phyloP scores from a whole-genome alignment of 2,888 invertebrate genomes.

The Luffia ferchaultella region DNA sequence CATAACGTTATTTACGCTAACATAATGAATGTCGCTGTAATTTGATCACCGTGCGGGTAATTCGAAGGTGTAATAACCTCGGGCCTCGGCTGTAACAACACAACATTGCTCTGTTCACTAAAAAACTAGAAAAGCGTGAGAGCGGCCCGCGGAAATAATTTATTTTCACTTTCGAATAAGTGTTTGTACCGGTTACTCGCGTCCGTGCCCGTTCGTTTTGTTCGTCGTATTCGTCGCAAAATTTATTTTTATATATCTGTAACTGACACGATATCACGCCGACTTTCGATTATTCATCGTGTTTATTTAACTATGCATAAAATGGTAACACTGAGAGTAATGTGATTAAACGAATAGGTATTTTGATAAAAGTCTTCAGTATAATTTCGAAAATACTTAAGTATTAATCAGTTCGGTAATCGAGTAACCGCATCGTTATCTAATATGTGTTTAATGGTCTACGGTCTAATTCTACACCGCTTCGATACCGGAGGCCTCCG shows the following conservation, averaged over 20 bases:
- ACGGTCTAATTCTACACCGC: neutral
- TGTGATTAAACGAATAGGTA: too few relatives aligned
- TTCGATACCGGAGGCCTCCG: constrained; percentile 30
- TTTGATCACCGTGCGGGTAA: constrained; percentile 22
- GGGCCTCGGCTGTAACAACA: neutral
- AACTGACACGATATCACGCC: neutral
- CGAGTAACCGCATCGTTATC: neutral
- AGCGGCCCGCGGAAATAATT: constrained; percentile 11
- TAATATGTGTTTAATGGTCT: neutral
- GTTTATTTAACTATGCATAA: too few relatives aligned
- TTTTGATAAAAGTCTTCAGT: too few relatives aligned
- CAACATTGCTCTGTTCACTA: constrained; percentile 4
- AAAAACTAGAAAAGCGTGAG: constrained; percentile 21
- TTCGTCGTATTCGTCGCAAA: neutral
- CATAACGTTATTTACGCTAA: constrained; percentile 24
- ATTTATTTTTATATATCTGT: neutral
- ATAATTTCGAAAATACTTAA: too few relatives aligned
- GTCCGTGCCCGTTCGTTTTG: constrained; percentile 20
- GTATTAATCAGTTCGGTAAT: neutral
- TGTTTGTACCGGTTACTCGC: constrained; percentile 14
- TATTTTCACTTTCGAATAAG: constrained; percentile 34
- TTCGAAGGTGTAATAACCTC: neutral
- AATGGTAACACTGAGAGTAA: too few relatives aligned
- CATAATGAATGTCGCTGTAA: constrained; percentile 27
- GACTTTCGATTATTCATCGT: neutral